Conservation (phyloP, 2,888 invertebrate species). For the Pilophorus perplexus region DNA sequence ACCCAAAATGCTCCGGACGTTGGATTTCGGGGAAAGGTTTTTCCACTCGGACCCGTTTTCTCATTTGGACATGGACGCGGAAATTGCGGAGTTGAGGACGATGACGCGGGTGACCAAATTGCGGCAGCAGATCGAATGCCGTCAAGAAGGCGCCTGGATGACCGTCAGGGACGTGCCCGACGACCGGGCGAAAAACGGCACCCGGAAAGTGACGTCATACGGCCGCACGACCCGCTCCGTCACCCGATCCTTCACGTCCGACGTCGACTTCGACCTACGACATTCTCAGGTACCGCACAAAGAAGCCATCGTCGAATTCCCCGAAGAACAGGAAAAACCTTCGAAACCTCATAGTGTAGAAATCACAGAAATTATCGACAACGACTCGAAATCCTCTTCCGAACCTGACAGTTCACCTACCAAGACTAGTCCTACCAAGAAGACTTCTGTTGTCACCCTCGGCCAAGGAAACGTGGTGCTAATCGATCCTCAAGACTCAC, state of each 20-base stretch:
- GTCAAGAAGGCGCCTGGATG: constrained; percentile 45
- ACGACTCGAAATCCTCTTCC: background rate
- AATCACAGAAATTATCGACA: constrained; percentile 40
- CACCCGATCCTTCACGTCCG: constrained; percentile 35
- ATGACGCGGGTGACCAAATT: constrained; percentile 43
- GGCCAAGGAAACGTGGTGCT: constrained; percentile 44
- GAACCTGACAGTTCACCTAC: background rate
- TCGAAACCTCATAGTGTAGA: constrained; percentile 34
- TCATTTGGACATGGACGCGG: constrained; percentile 43
- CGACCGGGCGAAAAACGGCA: constrained; percentile 28
- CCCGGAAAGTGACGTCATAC: constrained; percentile 43
- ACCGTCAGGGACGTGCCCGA: constrained; percentile 43
- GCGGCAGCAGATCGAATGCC: constrained; percentile 44
- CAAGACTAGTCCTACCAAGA: constrained; percentile 38
- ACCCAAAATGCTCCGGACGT: too few relatives aligned
- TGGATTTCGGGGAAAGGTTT: constrained; percentile 33
- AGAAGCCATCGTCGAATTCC: constrained; percentile 33
- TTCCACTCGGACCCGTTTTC: constrained; percentile 32
- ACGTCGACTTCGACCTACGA: constrained; percentile 28
- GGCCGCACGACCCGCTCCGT: constrained; percentile 42
- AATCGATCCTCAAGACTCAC: constrained; percentile 42
- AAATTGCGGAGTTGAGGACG: constrained; percentile 44
- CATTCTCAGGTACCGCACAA: background rate
- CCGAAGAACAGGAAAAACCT: background rate
- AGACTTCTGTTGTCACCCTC: constrained; percentile 45